Percentiles rank a stretch among this genome's conserved stretches.
Evolutionary conservation across 2,113 vertebrate genomes (phyloP).

Genomic region (Pantherophis guttatus): DNA sequence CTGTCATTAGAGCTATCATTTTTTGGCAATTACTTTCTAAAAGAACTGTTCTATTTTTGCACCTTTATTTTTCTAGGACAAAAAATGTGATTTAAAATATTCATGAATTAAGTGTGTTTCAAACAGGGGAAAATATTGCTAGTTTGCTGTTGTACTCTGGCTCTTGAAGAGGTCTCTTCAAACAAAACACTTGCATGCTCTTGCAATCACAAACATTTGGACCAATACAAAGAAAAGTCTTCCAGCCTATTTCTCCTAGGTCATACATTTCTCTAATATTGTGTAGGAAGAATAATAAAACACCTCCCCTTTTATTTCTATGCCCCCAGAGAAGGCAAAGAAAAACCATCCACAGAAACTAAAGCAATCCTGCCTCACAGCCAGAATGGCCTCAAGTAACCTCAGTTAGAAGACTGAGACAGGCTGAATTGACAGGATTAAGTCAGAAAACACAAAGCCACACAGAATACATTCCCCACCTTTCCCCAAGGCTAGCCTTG

Average conservation of each 20-base stretch:
- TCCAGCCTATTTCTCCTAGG: constrained; percentile 5
- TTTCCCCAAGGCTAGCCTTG: too few species aligned
- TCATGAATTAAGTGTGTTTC: neutral
- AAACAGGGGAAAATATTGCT: neutral
- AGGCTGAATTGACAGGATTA: too few species aligned
- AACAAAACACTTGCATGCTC: neutral
- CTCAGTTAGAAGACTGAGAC: too few species aligned
- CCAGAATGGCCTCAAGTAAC: too few species aligned
- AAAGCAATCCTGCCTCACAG: too few species aligned
- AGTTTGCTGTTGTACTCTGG: neutral
- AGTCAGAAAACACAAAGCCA: too few species aligned
- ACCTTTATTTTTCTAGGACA: neutral
- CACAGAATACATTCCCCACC: too few species aligned
- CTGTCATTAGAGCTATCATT: neutral
- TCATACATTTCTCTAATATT: neutral
- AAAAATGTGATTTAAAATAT: neutral
- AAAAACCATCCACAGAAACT: too few species aligned
- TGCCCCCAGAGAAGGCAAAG: too few species aligned
- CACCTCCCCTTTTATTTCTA: too few species aligned
- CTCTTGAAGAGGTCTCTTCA: neutral
- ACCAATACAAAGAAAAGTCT: neutral
- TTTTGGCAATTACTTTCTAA: neutral
- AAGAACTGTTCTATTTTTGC: neutral
- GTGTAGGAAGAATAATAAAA: too few species aligned
- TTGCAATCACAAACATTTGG: neutral